Conservation (phyloP, 2,888 invertebrate species). For the Chalcis sispes region DNA sequence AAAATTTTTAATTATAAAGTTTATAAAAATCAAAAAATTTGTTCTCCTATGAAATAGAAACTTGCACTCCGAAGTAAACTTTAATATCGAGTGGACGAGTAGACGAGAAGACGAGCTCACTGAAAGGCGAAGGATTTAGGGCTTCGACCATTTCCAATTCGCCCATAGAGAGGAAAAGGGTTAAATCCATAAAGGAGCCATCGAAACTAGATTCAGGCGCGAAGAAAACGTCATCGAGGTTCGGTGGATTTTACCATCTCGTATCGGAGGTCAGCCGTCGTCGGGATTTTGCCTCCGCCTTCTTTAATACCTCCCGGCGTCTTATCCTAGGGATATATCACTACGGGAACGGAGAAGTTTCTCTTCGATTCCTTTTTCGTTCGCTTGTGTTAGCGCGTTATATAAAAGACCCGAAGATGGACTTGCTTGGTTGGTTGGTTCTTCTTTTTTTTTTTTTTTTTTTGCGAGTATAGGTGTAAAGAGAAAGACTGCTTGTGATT, state of each 20-base stretch:
- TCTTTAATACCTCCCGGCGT: constrained; percentile 28
- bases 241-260: constrained; percentile 41
- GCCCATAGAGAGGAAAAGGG: background rate
- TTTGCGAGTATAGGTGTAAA: background rate
- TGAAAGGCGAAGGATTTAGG: constrained; percentile 3
- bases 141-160: constrained; percentile 13
- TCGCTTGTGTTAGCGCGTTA: too few species aligned
- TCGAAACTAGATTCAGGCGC: constrained; percentile 17
- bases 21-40: background rate
- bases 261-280: constrained; percentile 28
- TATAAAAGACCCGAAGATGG: too few species aligned
- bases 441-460: background rate
- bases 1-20: constrained; percentile 9
- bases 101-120: too few species aligned
- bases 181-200: constrained; percentile 13
- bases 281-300: constrained; percentile 18
- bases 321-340: constrained; percentile 33
- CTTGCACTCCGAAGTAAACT: constrained; percentile 2
- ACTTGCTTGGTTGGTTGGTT: too few species aligned
- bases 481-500: background rate
- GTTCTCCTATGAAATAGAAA: background rate
- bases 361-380: too few species aligned
- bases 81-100: constrained; percentile 34
- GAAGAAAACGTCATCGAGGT: constrained; percentile 2
- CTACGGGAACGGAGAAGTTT: background rate